Evolutionary conservation across 2,113 vertebrate species (phyloP).

Genomic region (Columbina picui): DNA sequence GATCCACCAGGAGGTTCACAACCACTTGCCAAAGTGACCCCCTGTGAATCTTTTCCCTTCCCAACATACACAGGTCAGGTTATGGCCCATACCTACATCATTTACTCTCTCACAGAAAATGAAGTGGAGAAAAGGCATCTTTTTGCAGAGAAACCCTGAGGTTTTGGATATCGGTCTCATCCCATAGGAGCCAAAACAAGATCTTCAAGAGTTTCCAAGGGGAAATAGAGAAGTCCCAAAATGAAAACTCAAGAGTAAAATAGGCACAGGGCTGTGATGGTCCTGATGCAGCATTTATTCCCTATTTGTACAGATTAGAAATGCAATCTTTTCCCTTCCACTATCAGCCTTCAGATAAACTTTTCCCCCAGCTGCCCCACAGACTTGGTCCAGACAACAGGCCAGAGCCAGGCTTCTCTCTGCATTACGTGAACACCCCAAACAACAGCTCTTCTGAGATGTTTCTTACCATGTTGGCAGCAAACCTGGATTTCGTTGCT

Average conservation of each 20-base stretch:
- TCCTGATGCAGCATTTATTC: neutral
- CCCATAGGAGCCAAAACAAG: neutral
- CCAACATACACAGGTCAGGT: accelerated
- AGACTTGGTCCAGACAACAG: neutral
- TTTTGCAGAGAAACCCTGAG: neutral
- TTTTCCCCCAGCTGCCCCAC: neutral
- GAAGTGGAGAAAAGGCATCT: neutral
- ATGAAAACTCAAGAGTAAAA: neutral
- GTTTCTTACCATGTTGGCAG: neutral
- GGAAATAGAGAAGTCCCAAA: neutral
- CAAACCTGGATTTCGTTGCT: neutral
- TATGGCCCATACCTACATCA: accelerated
- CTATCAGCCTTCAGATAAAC: neutral
- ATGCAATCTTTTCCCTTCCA: neutral
- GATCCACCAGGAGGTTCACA: accelerated
- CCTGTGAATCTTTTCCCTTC: neutral
- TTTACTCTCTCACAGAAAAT: neutral
- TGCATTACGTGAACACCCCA: neutral
- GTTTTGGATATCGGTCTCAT: neutral
- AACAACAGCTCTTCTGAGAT: neutral
- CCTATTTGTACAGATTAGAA: neutral
- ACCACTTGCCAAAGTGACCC: neutral
- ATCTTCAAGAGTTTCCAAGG: neutral
- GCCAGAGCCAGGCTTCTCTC: neutral
- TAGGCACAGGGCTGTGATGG: neutral